A percentile compares a stretch with the other conserved stretches of the same genome.
phyloP scores from a whole-genome alignment of 2,797 vertebrate species.

The Pipistrellus pipistrellus region DNA sequence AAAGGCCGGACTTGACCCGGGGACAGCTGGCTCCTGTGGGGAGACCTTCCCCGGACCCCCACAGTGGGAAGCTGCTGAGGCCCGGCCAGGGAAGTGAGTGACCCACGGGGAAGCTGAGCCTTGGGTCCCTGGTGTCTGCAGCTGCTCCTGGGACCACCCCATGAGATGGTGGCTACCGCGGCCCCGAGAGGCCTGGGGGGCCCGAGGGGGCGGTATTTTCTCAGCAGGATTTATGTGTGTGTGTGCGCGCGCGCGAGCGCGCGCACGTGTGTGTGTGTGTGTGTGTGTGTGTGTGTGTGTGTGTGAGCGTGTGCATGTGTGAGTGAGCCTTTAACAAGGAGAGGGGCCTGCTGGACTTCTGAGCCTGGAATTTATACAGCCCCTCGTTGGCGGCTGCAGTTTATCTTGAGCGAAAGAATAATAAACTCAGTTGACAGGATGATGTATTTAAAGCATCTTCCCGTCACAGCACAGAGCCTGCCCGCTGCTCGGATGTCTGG shows the following conservation, averaged over 20 bases:
- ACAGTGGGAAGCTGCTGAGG: neutral
- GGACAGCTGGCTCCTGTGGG: constrained; percentile 56
- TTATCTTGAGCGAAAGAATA: constrained; percentile 89
- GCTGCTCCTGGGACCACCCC: constrained; percentile 87
- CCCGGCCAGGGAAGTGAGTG: neutral
- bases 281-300: constrained; percentile 64
- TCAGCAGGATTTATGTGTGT: constrained; percentile 85
- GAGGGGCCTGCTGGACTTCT: constrained; percentile 84
- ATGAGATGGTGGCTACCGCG: constrained; percentile 85
- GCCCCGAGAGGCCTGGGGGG: constrained; percentile 80
- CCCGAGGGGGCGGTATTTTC: constrained; percentile 80
- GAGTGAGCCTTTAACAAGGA: constrained; percentile 85
- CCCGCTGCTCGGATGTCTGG: constrained; percentile 85
- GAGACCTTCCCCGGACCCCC: neutral
- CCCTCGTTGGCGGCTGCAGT: constrained; percentile 87
- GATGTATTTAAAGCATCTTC: constrained; percentile 89
- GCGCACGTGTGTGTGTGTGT: constrained; percentile 65
- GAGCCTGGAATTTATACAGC: constrained; percentile 90
- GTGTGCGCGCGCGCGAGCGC: constrained; percentile 54
- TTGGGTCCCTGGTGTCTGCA: constrained; percentile 83
- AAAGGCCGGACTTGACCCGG: constrained; percentile 58
- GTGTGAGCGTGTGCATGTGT: neutral
- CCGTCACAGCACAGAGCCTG: constrained; percentile 75
- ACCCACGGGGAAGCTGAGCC: neutral
- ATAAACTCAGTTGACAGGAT: constrained; percentile 89